Conservation (phyloP, 1,140 invertebrate species). For the Oscheius sp. region DNA sequence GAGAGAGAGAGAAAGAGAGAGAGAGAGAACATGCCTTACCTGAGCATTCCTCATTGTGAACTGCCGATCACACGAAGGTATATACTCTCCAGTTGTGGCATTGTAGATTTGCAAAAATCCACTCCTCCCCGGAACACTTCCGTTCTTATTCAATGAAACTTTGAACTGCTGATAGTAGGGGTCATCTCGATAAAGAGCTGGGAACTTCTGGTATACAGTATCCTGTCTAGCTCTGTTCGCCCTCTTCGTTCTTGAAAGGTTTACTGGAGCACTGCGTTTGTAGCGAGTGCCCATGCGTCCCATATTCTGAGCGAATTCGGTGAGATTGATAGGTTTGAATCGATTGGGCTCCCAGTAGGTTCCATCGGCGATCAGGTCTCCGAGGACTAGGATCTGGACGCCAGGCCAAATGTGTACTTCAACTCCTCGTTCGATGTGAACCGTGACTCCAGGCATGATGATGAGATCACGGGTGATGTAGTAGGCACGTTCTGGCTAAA, state of each 20-base stretch:
- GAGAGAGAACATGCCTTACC: conserved; percentile 61
- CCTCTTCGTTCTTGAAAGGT: not conserved
- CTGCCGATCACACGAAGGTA: conserved; percentile 87
- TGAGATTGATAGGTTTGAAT: conserved; percentile 67
- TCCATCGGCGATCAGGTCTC: conserved; percentile 81
- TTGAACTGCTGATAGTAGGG: conserved; percentile 51
- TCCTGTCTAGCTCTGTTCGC: conserved; percentile 38
- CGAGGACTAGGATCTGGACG: conserved; percentile 91
- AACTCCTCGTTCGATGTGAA: conserved; percentile 85
- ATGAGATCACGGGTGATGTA: conserved; percentile 75
- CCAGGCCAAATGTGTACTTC: conserved; percentile 90
- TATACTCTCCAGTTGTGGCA: conserved; percentile 87
- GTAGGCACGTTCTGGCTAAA: conserved; percentile 58
- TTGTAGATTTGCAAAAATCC: conserved; percentile 93
- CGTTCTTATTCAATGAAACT: conserved; percentile 57
- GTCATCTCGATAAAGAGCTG: conserved; percentile 48
- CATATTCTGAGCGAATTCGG: conserved; percentile 47
- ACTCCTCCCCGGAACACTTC: conserved; percentile 58
- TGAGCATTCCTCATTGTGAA: conserved; percentile 89
- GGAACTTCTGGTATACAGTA: conserved; percentile 52
- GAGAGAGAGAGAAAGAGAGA: too few species aligned
- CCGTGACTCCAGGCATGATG: conserved; percentile 82
- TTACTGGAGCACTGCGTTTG: conserved; percentile 20
- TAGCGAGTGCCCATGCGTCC: conserved; percentile 39
- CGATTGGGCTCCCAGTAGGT: conserved; percentile 75